Evolutionary conservation across 2,113 vertebrate species (phyloP).

Genomic region (Nestor notabilis): DNA sequence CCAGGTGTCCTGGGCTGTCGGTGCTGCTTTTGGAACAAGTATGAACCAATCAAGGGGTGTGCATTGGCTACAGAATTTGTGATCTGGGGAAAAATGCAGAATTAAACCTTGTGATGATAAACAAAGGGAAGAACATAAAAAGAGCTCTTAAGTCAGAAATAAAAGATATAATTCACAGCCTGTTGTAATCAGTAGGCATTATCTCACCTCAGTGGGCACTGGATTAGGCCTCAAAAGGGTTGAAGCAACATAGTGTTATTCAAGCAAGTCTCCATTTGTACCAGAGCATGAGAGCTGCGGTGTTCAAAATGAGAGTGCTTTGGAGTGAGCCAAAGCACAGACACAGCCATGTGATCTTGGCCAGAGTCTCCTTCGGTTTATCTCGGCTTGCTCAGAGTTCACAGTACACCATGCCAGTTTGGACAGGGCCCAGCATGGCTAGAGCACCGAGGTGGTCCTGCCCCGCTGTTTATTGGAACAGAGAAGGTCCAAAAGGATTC

Average conservation of each 20-base stretch:
- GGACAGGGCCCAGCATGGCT: background rate
- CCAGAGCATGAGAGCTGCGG: background rate
- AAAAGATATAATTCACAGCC: slow-evolving; percentile 28
- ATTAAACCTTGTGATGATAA: background rate
- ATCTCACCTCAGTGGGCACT: slow-evolving; percentile 45
- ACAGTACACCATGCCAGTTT: background rate
- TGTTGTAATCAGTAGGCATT: slow-evolving; percentile 36
- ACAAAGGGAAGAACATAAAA: slow-evolving; percentile 18
- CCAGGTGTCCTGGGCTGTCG: background rate
- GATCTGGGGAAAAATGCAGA: background rate
- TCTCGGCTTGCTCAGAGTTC: background rate
- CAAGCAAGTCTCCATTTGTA: slow-evolving; percentile 35
- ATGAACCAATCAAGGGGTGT: background rate
- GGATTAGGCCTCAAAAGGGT: slow-evolving; percentile 34
- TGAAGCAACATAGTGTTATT: slow-evolving; percentile 11
- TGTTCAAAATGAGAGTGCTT: background rate
- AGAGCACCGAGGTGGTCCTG: background rate
- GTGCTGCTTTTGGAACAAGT: slow-evolving; percentile 2
- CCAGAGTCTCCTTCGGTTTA: background rate
- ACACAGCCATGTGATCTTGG: background rate
- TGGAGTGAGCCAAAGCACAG: background rate
- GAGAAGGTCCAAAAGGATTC: background rate
- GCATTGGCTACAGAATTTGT: background rate
- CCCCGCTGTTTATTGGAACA: background rate
- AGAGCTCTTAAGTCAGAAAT: background rate